A percentile compares a stretch with the other conserved stretches of the same genome.
Evolutionary conservation across 2,797 vertebrate species (phyloP).

Genomic region (Pseudotriccus pelzelni): DNA sequence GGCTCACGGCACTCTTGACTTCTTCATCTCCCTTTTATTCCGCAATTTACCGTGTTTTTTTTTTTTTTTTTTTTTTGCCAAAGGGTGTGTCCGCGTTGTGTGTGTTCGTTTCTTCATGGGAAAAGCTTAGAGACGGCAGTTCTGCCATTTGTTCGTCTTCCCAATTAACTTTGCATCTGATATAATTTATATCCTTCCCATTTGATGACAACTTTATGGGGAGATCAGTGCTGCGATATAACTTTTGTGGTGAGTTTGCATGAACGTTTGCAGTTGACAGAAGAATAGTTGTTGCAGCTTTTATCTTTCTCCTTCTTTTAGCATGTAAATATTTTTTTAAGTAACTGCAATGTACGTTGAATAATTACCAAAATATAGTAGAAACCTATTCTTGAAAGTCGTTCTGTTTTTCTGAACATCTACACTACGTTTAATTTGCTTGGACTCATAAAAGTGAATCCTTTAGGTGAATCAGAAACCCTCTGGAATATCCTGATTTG

Average conservation of each 20-base stretch:
- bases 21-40: not conserved
- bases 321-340: not conserved
- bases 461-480: not conserved
- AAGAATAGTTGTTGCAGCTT: not conserved
- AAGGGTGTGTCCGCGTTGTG: slow-evolving; percentile 1
- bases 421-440: not conserved
- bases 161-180: not conserved
- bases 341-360: not conserved
- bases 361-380: not conserved
- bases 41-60: not conserved
- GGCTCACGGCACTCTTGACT: not conserved
- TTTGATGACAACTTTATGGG: slow-evolving; percentile 2
- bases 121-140: not conserved
- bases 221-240: not conserved
- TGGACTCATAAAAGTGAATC: fast-evolving
- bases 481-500: not conserved
- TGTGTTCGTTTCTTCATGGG: slow-evolving; percentile 8
- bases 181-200: not conserved
- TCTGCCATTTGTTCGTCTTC: not conserved
- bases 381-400: not conserved
- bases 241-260: not conserved
- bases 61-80: not conserved
- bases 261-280: not conserved
- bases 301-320: not conserved
- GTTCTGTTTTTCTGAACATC: not conserved